Conservation (phyloP, 2,797 vertebrate species). For the Hydrocynus forskahlii region DNA sequence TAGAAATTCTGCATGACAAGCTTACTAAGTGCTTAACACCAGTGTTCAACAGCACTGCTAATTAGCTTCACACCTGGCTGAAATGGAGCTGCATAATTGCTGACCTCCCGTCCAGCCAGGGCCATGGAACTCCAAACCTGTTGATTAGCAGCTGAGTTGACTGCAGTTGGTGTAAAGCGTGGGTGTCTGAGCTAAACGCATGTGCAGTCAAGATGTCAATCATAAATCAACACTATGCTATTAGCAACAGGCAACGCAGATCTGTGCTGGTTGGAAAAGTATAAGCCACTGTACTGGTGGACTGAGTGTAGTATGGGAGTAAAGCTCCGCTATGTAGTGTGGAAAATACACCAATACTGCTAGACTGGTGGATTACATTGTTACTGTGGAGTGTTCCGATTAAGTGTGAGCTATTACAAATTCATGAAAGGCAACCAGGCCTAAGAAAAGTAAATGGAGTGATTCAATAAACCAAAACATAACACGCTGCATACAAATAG, state of each 20-base stretch:
- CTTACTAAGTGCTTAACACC: slow-evolving; percentile 8
- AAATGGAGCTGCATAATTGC: background rate
- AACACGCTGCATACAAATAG: slow-evolving; percentile 9
- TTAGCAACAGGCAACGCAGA: background rate
- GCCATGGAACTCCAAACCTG: slow-evolving; percentile 1
- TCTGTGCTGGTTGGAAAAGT: background rate
- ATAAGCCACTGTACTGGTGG: background rate
- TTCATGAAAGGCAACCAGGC: slow-evolving; percentile 41
- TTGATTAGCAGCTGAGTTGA: slow-evolving; percentile 7
- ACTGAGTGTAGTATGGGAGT: slow-evolving; percentile 11
- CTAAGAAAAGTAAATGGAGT: slow-evolving; percentile 33
- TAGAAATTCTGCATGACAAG: background rate
- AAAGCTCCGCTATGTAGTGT: slow-evolving; percentile 35
- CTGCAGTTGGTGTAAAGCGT: background rate
- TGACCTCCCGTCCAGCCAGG: background rate
- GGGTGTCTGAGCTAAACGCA: background rate
- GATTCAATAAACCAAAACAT: slow-evolving; percentile 22
- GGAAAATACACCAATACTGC: slow-evolving; percentile 21
- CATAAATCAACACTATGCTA: slow-evolving; percentile 12
- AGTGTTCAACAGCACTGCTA: background rate
- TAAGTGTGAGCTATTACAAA: slow-evolving; percentile 54
- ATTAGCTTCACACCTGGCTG: background rate
- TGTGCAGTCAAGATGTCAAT: slow-evolving; percentile 2
- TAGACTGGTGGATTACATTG: slow-evolving; percentile 36
- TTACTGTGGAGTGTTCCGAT: slow-evolving; percentile 47